Evolutionary conservation across 2,888 invertebrate species (phyloP).

Genomic region (Elegia similella): DNA sequence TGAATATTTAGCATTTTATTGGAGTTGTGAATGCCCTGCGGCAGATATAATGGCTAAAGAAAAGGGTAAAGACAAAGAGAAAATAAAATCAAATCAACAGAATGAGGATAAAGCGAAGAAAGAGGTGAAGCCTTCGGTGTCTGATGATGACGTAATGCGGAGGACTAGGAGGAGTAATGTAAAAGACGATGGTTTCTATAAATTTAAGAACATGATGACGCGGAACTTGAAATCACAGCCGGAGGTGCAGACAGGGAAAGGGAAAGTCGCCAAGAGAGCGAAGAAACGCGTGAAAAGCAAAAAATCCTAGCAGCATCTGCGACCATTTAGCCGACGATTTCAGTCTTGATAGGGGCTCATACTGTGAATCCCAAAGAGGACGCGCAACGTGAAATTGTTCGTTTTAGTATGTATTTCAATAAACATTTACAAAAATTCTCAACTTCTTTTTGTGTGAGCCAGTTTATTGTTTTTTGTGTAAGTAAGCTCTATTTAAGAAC

Average conservation of each 20-base stretch:
- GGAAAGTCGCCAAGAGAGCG: constrained; percentile 35
- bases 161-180: constrained; percentile 46
- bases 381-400: background rate
- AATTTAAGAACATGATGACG: constrained; percentile 52
- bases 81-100: constrained; percentile 33
- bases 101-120: constrained; percentile 33
- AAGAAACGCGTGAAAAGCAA: constrained; percentile 41
- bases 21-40: constrained; percentile 19
- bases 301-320: constrained; percentile 27
- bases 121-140: constrained; percentile 22
- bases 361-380: constrained; percentile 3
- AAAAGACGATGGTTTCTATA: constrained; percentile 59
- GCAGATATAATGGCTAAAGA: constrained; percentile 39
- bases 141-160: constrained; percentile 28
- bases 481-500: no score
- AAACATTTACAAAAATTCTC: background rate
- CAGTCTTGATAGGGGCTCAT: constrained; percentile 11
- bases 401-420: background rate
- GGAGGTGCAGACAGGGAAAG: constrained; percentile 26
- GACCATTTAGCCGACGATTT: constrained; percentile 37
- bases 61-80: constrained; percentile 35
- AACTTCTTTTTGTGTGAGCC: background rate
- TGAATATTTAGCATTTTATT: constrained; percentile 21
- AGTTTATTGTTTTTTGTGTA: no score
- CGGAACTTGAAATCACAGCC: constrained; percentile 43